Percentiles rank a stretch among this genome's conserved stretches.
Evolutionary conservation across 2,888 invertebrate genomes (phyloP).

Genomic region (Esperia sulphurella): DNA sequence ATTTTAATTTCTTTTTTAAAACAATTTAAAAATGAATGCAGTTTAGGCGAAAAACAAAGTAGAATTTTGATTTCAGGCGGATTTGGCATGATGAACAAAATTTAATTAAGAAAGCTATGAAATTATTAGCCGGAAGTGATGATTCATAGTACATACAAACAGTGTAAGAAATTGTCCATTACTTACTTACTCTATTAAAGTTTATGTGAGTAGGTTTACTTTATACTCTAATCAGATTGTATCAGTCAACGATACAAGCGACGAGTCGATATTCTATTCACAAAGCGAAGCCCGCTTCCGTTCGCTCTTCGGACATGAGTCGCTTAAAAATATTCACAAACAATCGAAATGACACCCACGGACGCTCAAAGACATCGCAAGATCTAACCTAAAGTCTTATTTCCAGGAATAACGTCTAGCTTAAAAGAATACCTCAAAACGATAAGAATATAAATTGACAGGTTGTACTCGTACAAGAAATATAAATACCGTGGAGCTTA

Average conservation of each 20-base stretch:
- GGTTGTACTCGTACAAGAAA: too few relatives aligned
- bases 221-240: conserved; percentile 18
- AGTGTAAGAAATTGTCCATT: too few relatives aligned
- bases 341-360: conserved; percentile 33
- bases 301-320: conserved; percentile 55
- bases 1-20: too few relatives aligned
- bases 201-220: not conserved
- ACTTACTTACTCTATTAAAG: not conserved
- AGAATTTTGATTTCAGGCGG: too few relatives aligned
- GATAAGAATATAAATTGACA: not conserved
- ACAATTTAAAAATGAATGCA: too few relatives aligned
- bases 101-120: too few relatives aligned
- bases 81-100: too few relatives aligned
- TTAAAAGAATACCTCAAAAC: not conserved
- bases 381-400: conserved; percentile 39
- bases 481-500: too few relatives aligned
- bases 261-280: conserved; percentile 53
- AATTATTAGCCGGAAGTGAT: too few relatives aligned
- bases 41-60: too few relatives aligned
- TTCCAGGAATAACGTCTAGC: conserved; percentile 33
- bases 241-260: conserved; percentile 24
- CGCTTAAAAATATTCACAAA: conserved; percentile 61
- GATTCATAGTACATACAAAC: too few relatives aligned
- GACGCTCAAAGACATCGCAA: conserved; percentile 24
- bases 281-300: conserved; percentile 54